Evolutionary conservation across 2,113 vertebrate genomes (phyloP).

Genomic region (Axis porcinus): DNA sequence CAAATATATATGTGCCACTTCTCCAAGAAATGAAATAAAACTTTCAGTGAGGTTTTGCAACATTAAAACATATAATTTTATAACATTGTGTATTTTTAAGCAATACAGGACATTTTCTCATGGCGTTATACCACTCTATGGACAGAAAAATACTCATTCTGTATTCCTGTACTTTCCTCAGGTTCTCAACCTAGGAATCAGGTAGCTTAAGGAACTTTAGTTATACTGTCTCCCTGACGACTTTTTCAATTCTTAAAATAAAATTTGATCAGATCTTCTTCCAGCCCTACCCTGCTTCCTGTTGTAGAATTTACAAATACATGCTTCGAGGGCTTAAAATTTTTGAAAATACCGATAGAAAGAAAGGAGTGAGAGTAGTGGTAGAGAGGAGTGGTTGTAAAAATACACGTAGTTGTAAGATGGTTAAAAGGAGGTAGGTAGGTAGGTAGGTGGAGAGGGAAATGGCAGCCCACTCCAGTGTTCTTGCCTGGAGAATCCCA

Average conservation of each 20-base stretch:
- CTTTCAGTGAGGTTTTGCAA: not conserved
- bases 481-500: no score
- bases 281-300: not conserved
- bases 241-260: not conserved
- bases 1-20: fast-evolving
- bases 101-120: fast-evolving
- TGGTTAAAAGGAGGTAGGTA: not conserved
- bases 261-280: not conserved
- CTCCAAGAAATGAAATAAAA: not conserved
- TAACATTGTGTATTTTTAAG: not conserved
- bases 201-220: fast-evolving
- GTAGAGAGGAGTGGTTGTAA: not conserved
- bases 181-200: not conserved
- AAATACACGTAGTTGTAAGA: not conserved
- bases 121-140: not conserved
- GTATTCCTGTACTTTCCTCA: not conserved
- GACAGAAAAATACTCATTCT: not conserved
- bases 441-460: not conserved
- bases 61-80: not conserved
- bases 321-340: not conserved
- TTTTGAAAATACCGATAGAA: not conserved
- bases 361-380: not conserved
- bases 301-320: not conserved
- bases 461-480: not conserved
- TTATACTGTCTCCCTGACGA: not conserved